Conservation (phyloP, 2,797 vertebrate species). For the Phrynocephalus forsythii region DNA sequence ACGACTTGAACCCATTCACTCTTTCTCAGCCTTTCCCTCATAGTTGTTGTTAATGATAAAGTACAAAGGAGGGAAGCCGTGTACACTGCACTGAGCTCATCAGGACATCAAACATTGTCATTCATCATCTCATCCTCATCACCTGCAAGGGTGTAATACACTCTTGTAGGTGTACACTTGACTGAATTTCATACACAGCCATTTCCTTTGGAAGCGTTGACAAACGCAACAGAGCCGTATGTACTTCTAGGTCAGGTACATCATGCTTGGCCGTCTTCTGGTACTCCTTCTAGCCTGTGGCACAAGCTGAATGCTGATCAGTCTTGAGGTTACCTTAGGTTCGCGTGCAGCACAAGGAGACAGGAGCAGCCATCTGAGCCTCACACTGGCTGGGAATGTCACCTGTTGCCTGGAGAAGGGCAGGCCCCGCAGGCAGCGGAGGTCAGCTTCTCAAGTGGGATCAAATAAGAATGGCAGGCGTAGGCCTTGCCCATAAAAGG, state of each 20-base stretch:
- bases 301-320: constrained; percentile 57
- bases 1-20: no score
- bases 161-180: no score
- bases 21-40: no score
- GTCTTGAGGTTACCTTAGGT: constrained; percentile 38
- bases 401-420: constrained; percentile 77
- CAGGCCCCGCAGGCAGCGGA: constrained; percentile 53
- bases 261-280: neutral
- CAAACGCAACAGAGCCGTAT: neutral
- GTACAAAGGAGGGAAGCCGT: no score
- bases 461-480: constrained; percentile 71
- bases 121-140: no score
- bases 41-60: no score
- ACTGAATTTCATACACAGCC: no score
- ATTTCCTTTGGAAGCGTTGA: no score
- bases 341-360: constrained; percentile 27
- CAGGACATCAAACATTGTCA: no score
- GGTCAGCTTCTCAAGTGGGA: constrained; percentile 73
- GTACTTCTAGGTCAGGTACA: neutral
- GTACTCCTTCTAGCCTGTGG: constrained; percentile 7
- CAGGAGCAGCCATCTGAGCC: constrained; percentile 57
- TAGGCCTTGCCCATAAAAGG: constrained; percentile 81
- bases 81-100: no score
- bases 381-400: constrained; percentile 72
- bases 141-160: no score